Evolutionary conservation across 2,888 invertebrate species (phyloP), one percentile per base, ranked within the genome.

Genomic region (Pheosia tremula): DNA sequence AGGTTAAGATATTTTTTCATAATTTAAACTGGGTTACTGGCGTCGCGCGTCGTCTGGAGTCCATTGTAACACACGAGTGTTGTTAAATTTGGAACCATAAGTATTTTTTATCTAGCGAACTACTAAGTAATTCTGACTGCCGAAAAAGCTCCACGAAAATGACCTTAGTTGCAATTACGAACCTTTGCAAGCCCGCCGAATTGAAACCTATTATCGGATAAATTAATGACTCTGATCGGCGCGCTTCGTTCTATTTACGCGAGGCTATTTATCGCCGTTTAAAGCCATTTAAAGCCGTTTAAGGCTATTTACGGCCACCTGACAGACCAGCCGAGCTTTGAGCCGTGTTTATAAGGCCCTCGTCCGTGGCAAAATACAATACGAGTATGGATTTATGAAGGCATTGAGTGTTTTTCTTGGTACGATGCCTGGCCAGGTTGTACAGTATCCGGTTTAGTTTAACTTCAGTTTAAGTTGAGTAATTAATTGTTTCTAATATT

Each of bases 341-440:
- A 71, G 76, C 69, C 73, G 68, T 81, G 83, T 81, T 84, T 84
- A 85, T 84, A 84, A 82, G 82, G 78, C 80, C 74, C 82, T 85
- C 82, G 80, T 77, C 73, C 62, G 71, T 59, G 69, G 70, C 72
- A 63, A 60, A 63, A 67, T 64, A 86, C 87, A 88, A 87, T 84
- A 76, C 72, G 56, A 62, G 76, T 74, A 73, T 80, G 79, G 82
- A 87, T 88, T 87, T 87, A 88, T 85, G 86, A 62, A 62, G 71
- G 79, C 82, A 82, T 89, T 87, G 72, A 87, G 75, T 83, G 84
- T 82, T 87, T 86, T 87, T 88, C 88, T 85, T 73, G 78, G 86
- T 87, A 87, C 73, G 65, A 77, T 74, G 64, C 54, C 11, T 47
- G 60, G 79, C 58, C 69, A 62, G 64, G 72, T 78, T 66, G 60